Base-by-base conservation (phyloP, 2,797 vertebrate species). In the Steatocranus sp. region DNA sequence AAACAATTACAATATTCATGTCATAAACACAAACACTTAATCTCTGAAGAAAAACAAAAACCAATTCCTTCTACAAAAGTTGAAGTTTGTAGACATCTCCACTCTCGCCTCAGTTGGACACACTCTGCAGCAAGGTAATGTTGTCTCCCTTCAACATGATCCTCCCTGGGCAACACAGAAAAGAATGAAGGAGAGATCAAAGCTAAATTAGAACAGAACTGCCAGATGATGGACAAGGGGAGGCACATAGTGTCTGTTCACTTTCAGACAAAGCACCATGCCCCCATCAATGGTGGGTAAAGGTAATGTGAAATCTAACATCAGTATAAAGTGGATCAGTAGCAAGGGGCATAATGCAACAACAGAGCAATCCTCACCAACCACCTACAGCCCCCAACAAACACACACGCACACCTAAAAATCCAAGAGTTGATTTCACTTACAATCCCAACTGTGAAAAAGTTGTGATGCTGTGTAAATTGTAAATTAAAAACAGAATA, bases 61-160 rank as follows among this genome's bases (percentile, higher is more conserved):
- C 14, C 79, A 2, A 20, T 49, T 51, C 4, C 75, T 63, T 79
- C 11, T 53, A 81, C 23, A 56, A 81, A 81, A 75, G 30, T 27
- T 75, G 20, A 15, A 49, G 50, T 68, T 43, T n/a, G 43, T 30
- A 34, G 77, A n/a, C 0, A 4, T 76, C 49, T 80, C 76, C 50
- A 5, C 6, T 50, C 5, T 80, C 4, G 56, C 51, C 15, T 93
- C 92, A 97, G 88, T 6, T 94, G 63, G 96, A 80, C 75, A 97
- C 96, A 58, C 96, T 97, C 85, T 97, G 96, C 74, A 97, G 93
- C 86, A 97, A 88, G 36, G 96, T 97, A 34, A 97, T 97, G 95
- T 97, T 97, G 92, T 97, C 96, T 92, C 96, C 96, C 93, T 97
- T 97, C 88, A 97, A 91, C 96, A 97, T 97, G 92, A 97, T 84